These are phyloP conservation scores for Drosophila hydei DNA, from an alignment of 1,140 invertebrate genomes.

Conservation along the genomic window DNA sequence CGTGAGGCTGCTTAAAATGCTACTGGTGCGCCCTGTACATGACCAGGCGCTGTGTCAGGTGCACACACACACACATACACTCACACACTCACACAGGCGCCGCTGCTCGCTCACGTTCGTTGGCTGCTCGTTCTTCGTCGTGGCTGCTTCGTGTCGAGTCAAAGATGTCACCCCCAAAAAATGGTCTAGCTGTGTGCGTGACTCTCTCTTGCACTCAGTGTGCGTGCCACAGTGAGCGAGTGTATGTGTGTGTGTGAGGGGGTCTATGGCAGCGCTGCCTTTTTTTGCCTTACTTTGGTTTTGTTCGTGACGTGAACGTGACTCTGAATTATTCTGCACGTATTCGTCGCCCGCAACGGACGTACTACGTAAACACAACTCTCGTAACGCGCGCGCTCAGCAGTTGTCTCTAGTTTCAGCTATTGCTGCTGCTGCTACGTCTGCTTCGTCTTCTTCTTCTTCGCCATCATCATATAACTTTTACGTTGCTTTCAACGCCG, in stretches of 20 bases:
- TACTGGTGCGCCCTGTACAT: slow-evolving; percentile 81
- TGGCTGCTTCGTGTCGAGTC: slow-evolving; percentile 63
- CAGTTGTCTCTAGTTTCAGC: slow-evolving; percentile 8
- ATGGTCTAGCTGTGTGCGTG: slow-evolving; percentile 52
- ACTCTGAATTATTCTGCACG: slow-evolving; percentile 83
- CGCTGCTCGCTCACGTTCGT: slow-evolving; percentile 31
- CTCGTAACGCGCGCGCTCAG: slow-evolving; percentile 39
- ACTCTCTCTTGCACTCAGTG: slow-evolving; percentile 12
- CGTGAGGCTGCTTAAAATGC: slow-evolving; percentile 84
- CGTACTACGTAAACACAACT: slow-evolving; percentile 65
- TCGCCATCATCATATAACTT: slow-evolving; percentile 21
- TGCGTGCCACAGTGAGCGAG: not conserved
- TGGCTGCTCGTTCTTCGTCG: slow-evolving; percentile 26
- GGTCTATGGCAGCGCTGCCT: slow-evolving; percentile 46
- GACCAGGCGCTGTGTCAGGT: slow-evolving; percentile 79
- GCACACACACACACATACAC: slow-evolving; percentile 58
- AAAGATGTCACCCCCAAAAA: slow-evolving; percentile 80
- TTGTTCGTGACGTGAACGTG: slow-evolving; percentile 83
- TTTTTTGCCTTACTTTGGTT: slow-evolving; percentile 81
- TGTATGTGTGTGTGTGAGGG: slow-evolving; percentile 28
- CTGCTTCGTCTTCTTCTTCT: slow-evolving; percentile 9
- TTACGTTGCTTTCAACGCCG: slow-evolving; percentile 43
- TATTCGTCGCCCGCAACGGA: slow-evolving; percentile 83
- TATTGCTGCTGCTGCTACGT: not conserved
- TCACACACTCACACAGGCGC: slow-evolving; percentile 29